Evolutionary conservation across 2,888 invertebrate genomes (phyloP), one percentile per base, ranked within the genome.

Genomic region (Ariolimax columbianus): DNA sequence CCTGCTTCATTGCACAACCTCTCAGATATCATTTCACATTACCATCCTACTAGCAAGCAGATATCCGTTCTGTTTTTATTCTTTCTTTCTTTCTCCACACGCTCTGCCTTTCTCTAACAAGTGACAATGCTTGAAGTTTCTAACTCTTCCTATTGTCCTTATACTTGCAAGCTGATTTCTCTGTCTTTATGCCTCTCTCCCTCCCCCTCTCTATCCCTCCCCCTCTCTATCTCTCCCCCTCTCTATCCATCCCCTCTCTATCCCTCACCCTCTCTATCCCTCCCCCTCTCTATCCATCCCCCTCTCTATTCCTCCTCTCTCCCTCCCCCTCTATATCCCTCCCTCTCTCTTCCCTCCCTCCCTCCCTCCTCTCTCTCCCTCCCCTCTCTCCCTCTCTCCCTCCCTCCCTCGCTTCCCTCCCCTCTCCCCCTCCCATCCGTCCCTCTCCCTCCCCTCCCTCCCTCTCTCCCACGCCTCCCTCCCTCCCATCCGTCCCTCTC

Each of bases 361-460:
- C 33, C 47, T 36, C 47, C 63, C 47, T 70, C 43, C 36, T 63
- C 55, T 77, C 73, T 77, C 66, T 51, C 66, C 81, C 80, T 40
- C 68, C 75, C 73, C 38, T 70, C 73, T 55, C 81, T 82, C 47
- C 80, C 78, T 75, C 43, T 77, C 59, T 75, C 51, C 47, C 77
- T 68, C n/a, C 40, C 79, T 77, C 43, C 59, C 43, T 63, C 59
- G 26, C 75, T 51, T 17, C 19, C 26, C 2, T 11, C 40, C n/a
- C 14, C 43, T 51, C 43, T 59, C 30, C 72, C 63, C 33, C 30
- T 38, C 36, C 55, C 43, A 19, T n/a, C 66, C 7, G 11, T 40
- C 77, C 23, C 40, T 51, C 78, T 70, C 51, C 33, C 59, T 68
- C 33, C 47, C 38, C 17, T 68, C 83, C 30, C 51, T 78, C 70